Evolutionary conservation across 2,888 invertebrate species (phyloP).

Genomic region (Oscheius myriophilus): DNA sequence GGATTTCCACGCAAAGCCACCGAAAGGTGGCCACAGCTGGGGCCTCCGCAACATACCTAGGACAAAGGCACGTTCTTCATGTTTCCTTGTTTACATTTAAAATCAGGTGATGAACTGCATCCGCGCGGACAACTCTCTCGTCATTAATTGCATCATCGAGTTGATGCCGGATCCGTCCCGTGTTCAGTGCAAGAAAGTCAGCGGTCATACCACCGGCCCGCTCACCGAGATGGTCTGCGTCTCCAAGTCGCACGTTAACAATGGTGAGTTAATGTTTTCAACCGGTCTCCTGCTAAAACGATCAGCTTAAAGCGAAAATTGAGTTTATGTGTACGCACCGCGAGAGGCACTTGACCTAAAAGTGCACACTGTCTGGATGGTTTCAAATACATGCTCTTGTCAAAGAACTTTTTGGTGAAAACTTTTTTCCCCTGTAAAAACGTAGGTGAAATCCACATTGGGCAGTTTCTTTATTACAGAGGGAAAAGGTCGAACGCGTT

Average conservation of each 20-base stretch:
- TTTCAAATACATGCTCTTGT: neutral
- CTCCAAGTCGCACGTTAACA: conserved; percentile 15
- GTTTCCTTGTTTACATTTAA: neutral
- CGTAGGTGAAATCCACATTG: too few species aligned
- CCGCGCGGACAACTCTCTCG: conserved; percentile 66
- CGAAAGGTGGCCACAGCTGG: conserved; percentile 71
- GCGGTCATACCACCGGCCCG: conserved; percentile 24
- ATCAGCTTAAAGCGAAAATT: neutral
- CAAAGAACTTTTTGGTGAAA: too few species aligned
- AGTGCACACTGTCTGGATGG: neutral
- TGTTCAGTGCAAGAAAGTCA: conserved; percentile 49
- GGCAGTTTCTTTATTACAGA: too few species aligned
- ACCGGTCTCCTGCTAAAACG: too few species aligned
- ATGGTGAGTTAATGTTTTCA: conserved; percentile 5
- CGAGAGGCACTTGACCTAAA: too few species aligned
- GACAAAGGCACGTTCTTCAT: conserved; percentile 47
- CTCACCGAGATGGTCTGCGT: conserved; percentile 29
- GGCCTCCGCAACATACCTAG: conserved; percentile 70
- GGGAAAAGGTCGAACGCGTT: too few species aligned
- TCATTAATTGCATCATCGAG: conserved; percentile 69
- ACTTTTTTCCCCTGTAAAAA: too few species aligned
- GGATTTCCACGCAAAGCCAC: conserved; percentile 70
- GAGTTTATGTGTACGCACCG: neutral
- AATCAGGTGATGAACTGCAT: conserved; percentile 62
- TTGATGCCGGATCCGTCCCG: conserved; percentile 65